Evolutionary conservation across 1,140 invertebrate species (phyloP).

Genomic region (Dendroctonus valens): DNA sequence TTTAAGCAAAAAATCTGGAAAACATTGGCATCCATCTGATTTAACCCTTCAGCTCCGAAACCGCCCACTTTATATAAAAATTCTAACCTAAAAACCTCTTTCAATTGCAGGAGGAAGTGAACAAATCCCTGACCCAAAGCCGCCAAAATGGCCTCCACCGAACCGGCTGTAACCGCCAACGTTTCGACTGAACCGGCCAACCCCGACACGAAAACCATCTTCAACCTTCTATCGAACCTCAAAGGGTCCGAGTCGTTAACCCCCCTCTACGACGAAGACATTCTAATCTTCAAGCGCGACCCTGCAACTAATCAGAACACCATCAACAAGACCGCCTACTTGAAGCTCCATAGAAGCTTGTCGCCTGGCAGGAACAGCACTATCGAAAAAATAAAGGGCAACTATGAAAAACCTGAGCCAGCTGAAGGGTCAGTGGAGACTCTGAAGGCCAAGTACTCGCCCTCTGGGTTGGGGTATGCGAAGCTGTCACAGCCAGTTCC

Average conservation of each 20-base stretch:
- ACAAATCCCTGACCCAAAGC: background rate
- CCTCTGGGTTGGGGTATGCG: constrained; percentile 34
- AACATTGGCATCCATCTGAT: too few relatives aligned
- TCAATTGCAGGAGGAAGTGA: constrained; percentile 32
- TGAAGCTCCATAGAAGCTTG: constrained; percentile 39
- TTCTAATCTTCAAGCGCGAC: constrained; percentile 33
- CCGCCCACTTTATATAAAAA: too few relatives aligned
- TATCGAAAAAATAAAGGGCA: constrained; percentile 38
- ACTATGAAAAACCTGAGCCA: constrained; percentile 32
- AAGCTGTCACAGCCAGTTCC: constrained; percentile 9
- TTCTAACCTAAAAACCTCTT: background rate
- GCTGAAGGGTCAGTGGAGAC: constrained; percentile 22
- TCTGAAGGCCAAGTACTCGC: constrained; percentile 39
- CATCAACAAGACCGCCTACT: constrained; percentile 40
- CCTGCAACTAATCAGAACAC: constrained; percentile 20
- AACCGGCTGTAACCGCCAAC: constrained; percentile 1
- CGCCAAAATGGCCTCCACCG: constrained; percentile 18
- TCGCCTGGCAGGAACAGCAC: constrained; percentile 29
- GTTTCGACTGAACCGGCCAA: background rate
- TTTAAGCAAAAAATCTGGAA: too few relatives aligned
- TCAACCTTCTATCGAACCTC: constrained; percentile 18
- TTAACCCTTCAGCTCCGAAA: too few relatives aligned
- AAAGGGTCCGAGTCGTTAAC: constrained; percentile 2
- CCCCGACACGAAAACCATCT: constrained; percentile 25
- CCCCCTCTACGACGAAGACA: constrained; percentile 27